Base-by-base conservation (phyloP, 2,797 vertebrate species). In the Manis javanica region DNA sequence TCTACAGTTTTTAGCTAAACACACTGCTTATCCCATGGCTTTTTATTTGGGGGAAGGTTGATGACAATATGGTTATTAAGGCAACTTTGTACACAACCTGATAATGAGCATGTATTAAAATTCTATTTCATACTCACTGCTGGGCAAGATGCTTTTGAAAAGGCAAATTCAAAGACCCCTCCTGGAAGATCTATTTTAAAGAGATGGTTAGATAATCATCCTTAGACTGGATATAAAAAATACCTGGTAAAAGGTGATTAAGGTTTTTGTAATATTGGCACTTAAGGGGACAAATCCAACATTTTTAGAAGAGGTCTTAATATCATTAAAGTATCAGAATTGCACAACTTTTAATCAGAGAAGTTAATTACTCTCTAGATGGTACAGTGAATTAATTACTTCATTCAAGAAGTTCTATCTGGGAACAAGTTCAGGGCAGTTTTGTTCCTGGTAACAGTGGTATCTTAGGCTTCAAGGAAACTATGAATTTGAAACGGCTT, bases 71-170 rank as follows among this genome's bases (percentile, higher is more conserved):
- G 49, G 6, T 64, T 87, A 39, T 72, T 85, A 79, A 69, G 55
- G 81, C 59, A 95, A 46, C 16, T 64, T 23, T 74, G 8, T 69
- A 19, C 19, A 49, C n/a, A 92, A 34, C 34, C 57, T 23, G 2
- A 19, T 72, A 66, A 46, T 39, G 85, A 90, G 13, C 42, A 15
- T 42, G 24, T 9, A 64, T 74, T 29, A 51, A 39, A 34, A 78
- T 66, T 94, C 55, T 90, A 72, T 96, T 92, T 95, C 37, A 18
- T 26, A 26, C 29, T 87, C 13, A 72, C 13, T 31, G 3, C 37
- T 92, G 66, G 39, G 42, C 57, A 96, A 93, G 71, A 71, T 66
- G 64, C 59, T 93, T 96, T 93, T 61, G 46, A 49, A 82, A 92
- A 90, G 63, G 8, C 6, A 6, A 84, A 57, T 92, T 87, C 34